A percentile compares a stretch with the other conserved stretches of the same genome.
Evolutionary conservation across 2,113 vertebrate genomes (phyloP).

Genomic region (Uropsilus gracilis): DNA sequence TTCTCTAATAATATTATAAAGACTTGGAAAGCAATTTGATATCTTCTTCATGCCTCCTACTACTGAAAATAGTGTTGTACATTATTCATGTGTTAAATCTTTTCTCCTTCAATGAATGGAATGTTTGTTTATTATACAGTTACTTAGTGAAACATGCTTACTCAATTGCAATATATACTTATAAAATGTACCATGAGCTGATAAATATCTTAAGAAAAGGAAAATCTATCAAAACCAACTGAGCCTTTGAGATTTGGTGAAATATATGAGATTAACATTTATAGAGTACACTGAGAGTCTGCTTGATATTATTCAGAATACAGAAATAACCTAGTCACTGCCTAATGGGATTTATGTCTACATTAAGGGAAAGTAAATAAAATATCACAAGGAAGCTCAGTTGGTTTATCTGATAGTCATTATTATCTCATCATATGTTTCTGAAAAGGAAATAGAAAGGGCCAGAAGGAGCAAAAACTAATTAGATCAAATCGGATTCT

Average conservation of each 20-base stretch:
- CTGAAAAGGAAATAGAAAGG: conserved; percentile 12
- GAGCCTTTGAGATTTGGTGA: conserved; percentile 2
- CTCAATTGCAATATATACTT: neutral
- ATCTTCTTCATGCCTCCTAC: neutral
- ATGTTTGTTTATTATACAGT: neutral
- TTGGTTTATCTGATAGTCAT: conserved; percentile 19
- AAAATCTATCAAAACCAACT: conserved; percentile 1
- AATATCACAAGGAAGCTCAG: conserved; percentile 6
- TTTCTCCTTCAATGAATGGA: neutral
- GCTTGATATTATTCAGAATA: neutral
- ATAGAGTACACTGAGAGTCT: neutral
- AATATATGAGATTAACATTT: conserved; percentile 4
- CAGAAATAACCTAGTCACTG: conserved; percentile 1
- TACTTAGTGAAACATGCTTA: neutral
- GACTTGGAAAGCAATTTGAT: neutral
- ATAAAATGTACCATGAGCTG: neutral
- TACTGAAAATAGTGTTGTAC: neutral
- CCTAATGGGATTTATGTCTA: conserved; percentile 32
- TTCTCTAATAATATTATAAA: neutral
- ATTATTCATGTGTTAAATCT: neutral
- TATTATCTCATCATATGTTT: neutral
- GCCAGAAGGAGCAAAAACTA: neutral
- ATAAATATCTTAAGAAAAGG: conserved; percentile 2
- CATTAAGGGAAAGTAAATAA: conserved; percentile 50
- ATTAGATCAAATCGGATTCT: neutral